These are phyloP conservation scores for Calliopum simillimum DNA, from an alignment of 2,888 invertebrate species.

Conservation along the genomic window DNA sequence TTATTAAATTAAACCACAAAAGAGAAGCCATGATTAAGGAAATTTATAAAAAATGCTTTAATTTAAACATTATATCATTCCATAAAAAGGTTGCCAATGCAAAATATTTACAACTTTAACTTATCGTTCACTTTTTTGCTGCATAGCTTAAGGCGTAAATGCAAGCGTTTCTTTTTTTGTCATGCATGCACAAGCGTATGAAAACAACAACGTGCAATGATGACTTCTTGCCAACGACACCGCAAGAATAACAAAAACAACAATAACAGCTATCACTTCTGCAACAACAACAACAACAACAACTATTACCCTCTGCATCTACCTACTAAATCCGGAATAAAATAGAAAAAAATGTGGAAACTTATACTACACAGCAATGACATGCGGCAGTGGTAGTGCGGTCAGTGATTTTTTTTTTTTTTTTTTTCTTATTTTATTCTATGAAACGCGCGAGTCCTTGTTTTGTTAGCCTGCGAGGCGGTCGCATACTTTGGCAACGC, in stretches of 20 bases:
- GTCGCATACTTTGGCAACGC: background rate
- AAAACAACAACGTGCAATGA: too few species aligned
- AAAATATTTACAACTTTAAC: too few species aligned
- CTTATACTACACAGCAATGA: background rate
- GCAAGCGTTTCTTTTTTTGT: background rate
- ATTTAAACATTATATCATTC: too few species aligned
- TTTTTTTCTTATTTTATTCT: background rate
- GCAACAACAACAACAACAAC: background rate
- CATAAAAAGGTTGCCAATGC: too few species aligned
- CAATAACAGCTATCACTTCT: background rate
- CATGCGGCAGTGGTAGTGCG: background rate
- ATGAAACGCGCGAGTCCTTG: background rate
- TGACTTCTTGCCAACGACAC: too few species aligned
- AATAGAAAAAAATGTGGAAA: background rate
- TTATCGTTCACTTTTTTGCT: background rate
- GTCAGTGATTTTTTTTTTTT: slow-evolving; percentile 21
- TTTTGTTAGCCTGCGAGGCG: background rate
- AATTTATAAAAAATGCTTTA: too few species aligned
- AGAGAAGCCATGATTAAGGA: too few species aligned
- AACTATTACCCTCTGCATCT: background rate
- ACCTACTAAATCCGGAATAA: too few species aligned
- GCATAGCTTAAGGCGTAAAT: slow-evolving; percentile 18
- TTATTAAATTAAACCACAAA: too few species aligned
- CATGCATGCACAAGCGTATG: too few species aligned
- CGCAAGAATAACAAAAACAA: background rate